Evolutionary conservation across 2,797 vertebrate genomes (phyloP).

Genomic region (Pelobates cultripes): DNA sequence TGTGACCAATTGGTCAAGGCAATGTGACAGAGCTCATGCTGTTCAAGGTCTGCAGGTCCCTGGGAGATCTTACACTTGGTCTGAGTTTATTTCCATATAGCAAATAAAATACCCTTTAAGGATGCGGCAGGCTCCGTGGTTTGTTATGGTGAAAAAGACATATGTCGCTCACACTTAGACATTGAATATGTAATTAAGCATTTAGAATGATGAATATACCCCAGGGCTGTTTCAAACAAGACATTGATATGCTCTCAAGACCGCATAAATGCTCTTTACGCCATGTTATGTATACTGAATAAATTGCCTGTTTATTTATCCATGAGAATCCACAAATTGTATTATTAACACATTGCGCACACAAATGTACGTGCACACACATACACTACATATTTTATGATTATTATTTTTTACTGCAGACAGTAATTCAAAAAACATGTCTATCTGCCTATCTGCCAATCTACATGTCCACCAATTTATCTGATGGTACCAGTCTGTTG

Average conservation of each 20-base stretch:
- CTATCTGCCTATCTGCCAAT: no score
- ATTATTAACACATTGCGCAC: no score
- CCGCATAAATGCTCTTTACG: conserved; percentile 56
- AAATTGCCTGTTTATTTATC: conserved; percentile 63
- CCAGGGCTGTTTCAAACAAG: conserved; percentile 70
- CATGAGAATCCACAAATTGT: no score
- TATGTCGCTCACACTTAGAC: conserved; percentile 73
- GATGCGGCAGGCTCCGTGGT: conserved; percentile 62
- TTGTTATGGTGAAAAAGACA: conserved; percentile 71
- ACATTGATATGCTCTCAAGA: conserved; percentile 67
- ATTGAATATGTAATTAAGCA: conserved; percentile 74
- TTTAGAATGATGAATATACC: conserved; percentile 71
- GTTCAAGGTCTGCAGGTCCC: conserved; percentile 85
- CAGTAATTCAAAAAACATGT: no score
- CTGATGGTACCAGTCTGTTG: no score
- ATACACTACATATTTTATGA: no score
- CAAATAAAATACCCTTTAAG: conserved; percentile 33
- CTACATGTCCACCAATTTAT: no score
- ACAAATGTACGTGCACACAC: no score
- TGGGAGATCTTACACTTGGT: conserved; percentile 88
- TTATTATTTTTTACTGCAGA: no score
- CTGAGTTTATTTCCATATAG: conserved; percentile 60
- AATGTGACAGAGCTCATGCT: conserved; percentile 79
- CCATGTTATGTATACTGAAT: conserved; percentile 63
- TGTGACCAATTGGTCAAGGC: conserved; percentile 92